These are phyloP conservation scores for Chinchilla lanigera DNA, from an alignment of 2,113 vertebrate species.

Conservation along the genomic window DNA sequence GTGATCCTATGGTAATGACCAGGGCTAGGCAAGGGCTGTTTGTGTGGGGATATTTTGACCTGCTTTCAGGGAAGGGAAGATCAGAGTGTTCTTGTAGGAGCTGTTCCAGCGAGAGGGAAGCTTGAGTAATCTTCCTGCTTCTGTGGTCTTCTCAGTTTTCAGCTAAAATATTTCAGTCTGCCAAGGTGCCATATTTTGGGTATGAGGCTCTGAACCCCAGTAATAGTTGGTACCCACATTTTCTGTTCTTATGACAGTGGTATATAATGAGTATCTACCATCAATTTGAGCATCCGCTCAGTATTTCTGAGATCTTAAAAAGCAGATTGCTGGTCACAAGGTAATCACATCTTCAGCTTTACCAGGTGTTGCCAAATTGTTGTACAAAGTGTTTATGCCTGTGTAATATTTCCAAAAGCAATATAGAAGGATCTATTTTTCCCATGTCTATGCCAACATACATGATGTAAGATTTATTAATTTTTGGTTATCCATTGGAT, in stretches of 20 bases:
- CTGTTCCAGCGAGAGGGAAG: neutral
- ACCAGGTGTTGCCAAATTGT: neutral
- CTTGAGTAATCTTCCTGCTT: neutral
- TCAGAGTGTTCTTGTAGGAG: neutral
- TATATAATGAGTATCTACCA: neutral
- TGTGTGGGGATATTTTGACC: neutral
- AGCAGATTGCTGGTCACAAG: neutral
- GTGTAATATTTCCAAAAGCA: neutral
- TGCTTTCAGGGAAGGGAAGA: neutral
- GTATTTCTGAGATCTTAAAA: neutral
- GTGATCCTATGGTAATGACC: neutral
- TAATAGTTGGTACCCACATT: neutral
- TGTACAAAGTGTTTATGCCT: constrained; percentile 7
- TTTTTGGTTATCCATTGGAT: neutral
- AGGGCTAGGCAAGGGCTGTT: neutral
- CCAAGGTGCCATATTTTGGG: neutral
- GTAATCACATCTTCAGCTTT: neutral
- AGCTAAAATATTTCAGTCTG: neutral
- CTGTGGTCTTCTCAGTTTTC: neutral
- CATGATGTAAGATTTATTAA: neutral
- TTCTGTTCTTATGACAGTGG: neutral
- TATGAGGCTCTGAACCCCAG: neutral
- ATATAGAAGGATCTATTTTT: neutral
- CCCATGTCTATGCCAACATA: neutral
- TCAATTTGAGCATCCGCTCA: neutral